Evolutionary conservation across 2,113 vertebrate species (phyloP).

Genomic region (Onychostruthus taczanowskii): DNA sequence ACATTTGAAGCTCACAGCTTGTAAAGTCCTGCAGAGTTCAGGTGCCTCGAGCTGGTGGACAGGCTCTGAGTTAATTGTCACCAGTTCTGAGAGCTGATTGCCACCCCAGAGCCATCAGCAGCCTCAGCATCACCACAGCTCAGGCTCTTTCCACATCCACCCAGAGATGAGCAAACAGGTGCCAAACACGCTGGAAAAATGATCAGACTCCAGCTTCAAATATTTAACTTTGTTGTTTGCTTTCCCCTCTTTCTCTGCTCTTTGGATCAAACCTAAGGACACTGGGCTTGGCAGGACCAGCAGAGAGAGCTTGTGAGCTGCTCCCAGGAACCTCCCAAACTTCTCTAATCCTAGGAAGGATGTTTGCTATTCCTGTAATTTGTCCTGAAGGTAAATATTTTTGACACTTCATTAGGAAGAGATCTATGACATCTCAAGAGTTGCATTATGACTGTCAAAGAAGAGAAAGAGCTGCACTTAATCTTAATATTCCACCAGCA

Average conservation of each 20-base stretch:
- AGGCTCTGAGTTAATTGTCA: background rate
- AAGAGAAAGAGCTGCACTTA: slow-evolving; percentile 33
- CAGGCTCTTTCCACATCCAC: background rate
- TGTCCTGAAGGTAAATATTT: slow-evolving; percentile 56
- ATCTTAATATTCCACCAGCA: slow-evolving; percentile 4
- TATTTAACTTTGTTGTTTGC: background rate
- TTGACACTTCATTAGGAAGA: slow-evolving; percentile 52
- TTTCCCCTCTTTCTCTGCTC: too few species aligned
- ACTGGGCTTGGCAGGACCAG: background rate
- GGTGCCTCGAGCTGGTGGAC: background rate
- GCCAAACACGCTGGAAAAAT: background rate
- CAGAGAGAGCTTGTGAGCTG: slow-evolving; percentile 21
- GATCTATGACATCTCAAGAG: slow-evolving; percentile 23
- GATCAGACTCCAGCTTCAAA: background rate
- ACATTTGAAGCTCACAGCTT: background rate
- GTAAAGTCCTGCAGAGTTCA: background rate
- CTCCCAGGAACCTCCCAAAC: background rate
- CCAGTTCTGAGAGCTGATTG: background rate
- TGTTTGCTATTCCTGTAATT: slow-evolving; percentile 26
- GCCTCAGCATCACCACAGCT: background rate
- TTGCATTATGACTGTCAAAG: slow-evolving; percentile 49
- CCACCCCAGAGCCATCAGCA: background rate
- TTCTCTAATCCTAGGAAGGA: background rate
- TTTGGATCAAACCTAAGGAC: background rate
- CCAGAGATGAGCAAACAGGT: background rate